Evolutionary conservation across 2,797 vertebrate species (phyloP).

Genomic region (Zenarchopterus dispar): DNA sequence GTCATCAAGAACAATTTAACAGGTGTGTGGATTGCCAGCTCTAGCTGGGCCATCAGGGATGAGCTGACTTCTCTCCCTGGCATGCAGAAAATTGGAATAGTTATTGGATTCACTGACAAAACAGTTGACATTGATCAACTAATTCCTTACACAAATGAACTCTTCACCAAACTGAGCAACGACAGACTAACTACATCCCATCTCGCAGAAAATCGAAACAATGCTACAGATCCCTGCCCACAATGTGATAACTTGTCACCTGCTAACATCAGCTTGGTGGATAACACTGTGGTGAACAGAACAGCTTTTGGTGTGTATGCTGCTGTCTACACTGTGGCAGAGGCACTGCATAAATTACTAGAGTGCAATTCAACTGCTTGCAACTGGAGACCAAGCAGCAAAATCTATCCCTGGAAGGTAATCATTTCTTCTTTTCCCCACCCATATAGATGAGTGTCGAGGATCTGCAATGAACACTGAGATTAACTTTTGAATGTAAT

Average conservation of each 20-base stretch:
- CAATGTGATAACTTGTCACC: constrained; percentile 77
- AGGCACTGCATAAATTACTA: constrained; percentile 86
- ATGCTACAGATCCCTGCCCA: constrained; percentile 71
- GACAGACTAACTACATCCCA: constrained; percentile 5
- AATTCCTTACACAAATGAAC: constrained; percentile 62
- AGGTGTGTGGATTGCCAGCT: constrained; percentile 89
- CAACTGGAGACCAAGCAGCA: constrained; percentile 28
- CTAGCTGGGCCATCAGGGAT: constrained; percentile 82
- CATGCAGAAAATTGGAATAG: constrained; percentile 83
- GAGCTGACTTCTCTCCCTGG: constrained; percentile 57
- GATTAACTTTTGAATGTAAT: not conserved
- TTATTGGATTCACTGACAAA: constrained; percentile 84
- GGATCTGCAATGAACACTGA: not conserved
- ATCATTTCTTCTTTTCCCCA: constrained; percentile 1
- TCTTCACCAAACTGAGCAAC: constrained; percentile 69
- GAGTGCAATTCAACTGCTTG: constrained; percentile 79
- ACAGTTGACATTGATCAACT: constrained; percentile 68
- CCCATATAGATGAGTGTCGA: not conserved
- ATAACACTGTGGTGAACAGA: constrained; percentile 34
- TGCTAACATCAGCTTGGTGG: constrained; percentile 67
- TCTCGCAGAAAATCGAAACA: not conserved
- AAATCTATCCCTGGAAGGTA: constrained; percentile 89
- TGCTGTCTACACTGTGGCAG: constrained; percentile 85
- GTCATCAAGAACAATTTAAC: constrained; percentile 78
- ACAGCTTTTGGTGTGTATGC: constrained; percentile 82